A percentile compares a stretch with the other conserved stretches of the same genome.
phyloP scores from a whole-genome alignment of 2,888 invertebrate species.

The Anagyrus pseudococci region DNA sequence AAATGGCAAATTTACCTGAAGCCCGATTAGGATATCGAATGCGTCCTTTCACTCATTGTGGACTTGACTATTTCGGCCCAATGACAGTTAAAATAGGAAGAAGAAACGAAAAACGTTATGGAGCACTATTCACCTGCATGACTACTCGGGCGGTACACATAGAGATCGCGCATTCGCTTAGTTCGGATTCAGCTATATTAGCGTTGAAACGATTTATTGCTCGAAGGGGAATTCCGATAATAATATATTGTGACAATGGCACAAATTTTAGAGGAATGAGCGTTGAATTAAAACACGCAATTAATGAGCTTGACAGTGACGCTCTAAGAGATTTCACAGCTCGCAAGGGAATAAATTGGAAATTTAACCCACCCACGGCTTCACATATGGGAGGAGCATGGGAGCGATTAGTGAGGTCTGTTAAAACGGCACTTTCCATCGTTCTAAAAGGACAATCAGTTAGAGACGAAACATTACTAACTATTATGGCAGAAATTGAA shows the following conservation, averaged over 20 bases:
- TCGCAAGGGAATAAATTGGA: no score
- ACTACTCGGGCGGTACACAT: background rate
- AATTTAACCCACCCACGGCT: no score
- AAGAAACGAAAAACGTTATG: background rate
- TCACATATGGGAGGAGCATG: no score
- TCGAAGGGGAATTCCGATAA: constrained; percentile 29
- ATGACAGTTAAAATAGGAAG: background rate
- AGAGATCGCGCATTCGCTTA: background rate
- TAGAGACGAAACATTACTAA: no score
- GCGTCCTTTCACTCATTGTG: background rate
- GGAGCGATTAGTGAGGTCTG: no score
- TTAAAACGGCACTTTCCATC: no score
- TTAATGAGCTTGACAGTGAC: no score
- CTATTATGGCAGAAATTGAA: no score
- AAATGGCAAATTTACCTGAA: background rate
- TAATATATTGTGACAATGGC: constrained; percentile 26
- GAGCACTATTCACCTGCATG: constrained; percentile 1
- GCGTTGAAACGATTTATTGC: constrained; percentile 29
- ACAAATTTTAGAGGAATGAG: constrained; percentile 37
- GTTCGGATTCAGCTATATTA: constrained; percentile 3
- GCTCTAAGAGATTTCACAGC: no score
- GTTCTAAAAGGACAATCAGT: no score
- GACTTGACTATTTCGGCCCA: constrained; percentile 14
- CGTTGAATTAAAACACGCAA: constrained; percentile 26
- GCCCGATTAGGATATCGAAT: background rate